Conservation (phyloP, 1,140 invertebrate species). For the Phthorimaea operculella region DNA sequence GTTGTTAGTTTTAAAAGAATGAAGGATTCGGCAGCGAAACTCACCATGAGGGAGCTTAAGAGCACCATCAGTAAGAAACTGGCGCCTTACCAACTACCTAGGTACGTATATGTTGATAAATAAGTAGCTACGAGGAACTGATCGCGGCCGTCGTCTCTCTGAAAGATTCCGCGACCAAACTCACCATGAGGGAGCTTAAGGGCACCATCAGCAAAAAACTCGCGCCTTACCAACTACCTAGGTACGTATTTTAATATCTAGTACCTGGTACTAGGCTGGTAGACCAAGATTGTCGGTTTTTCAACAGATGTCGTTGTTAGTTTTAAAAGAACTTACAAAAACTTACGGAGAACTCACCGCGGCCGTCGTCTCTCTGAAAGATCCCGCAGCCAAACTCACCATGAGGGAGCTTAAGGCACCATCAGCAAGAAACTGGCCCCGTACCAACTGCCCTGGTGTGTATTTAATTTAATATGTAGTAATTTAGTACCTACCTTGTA, state of each 20-base stretch:
- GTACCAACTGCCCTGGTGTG: conserved; percentile 52
- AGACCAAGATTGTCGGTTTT: too few relatives aligned
- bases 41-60: conserved; percentile 41
- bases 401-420: too few relatives aligned
- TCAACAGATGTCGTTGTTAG: conserved; percentile 16
- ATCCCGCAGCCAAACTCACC: too few relatives aligned
- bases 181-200: conserved; percentile 41
- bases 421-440: too few relatives aligned
- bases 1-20: too few relatives aligned
- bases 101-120: too few relatives aligned
- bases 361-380: conserved; percentile 71
- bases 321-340: conserved; percentile 40
- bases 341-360: conserved; percentile 77
- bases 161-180: conserved; percentile 22
- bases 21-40: too few relatives aligned
- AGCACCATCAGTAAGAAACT: conserved; percentile 34
- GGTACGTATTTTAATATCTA: too few relatives aligned
- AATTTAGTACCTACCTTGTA: too few relatives aligned
- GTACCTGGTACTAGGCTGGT: too few relatives aligned
- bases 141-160: conserved; percentile 74
- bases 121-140: conserved; percentile 88
- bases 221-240: conserved; percentile 53
- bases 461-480: too few relatives aligned
- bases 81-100: conserved; percentile 36
- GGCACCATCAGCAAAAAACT: conserved; percentile 36